Evolutionary conservation across 2,888 invertebrate genomes (phyloP).

Genomic region (Drosophila nr. perissopoda): DNA sequence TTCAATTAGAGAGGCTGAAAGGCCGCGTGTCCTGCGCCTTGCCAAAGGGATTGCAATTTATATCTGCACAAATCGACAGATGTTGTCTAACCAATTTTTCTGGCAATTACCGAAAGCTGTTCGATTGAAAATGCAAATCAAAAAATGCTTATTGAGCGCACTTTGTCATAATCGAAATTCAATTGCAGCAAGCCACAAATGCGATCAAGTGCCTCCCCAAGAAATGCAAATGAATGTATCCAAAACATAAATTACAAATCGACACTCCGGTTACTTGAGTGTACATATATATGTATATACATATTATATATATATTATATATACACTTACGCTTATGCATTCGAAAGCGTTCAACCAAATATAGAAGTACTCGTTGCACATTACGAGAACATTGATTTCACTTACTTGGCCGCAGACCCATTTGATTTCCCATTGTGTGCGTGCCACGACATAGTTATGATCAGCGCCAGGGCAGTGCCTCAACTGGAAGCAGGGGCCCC

Average conservation of each 20-base stretch:
- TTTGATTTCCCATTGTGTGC: constrained; percentile 20
- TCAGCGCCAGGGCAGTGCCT: constrained; percentile 50
- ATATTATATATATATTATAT: constrained; percentile 1
- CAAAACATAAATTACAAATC: constrained; percentile 31
- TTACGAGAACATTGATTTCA: constrained; percentile 66
- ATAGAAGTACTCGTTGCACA: constrained; percentile 28
- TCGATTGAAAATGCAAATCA: constrained; percentile 45
- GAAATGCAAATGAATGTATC: constrained; percentile 36
- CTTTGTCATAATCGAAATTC: constrained; percentile 30
- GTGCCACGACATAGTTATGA: constrained; percentile 44
- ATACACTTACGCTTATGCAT: constrained; percentile 34
- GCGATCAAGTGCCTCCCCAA: constrained; percentile 40
- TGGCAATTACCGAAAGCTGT: constrained; percentile 46
- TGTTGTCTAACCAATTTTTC: constrained; percentile 21
- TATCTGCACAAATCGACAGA: constrained; percentile 23
- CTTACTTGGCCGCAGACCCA: constrained; percentile 34
- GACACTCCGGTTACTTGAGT: constrained; percentile 5
- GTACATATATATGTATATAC: background rate
- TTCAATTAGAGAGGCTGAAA: constrained; percentile 49
- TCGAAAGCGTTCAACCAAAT: constrained; percentile 34
- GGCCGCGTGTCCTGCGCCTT: constrained; percentile 49
- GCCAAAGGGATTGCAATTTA: constrained; percentile 37
- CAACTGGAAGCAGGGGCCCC: background rate
- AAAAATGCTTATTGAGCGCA: constrained; percentile 1
- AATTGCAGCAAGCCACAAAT: constrained; percentile 30